Evolutionary conservation across 1,140 invertebrate genomes (phyloP), one percentile per base, ranked within the genome.

Genomic region (Centruroides sculpturatus): DNA sequence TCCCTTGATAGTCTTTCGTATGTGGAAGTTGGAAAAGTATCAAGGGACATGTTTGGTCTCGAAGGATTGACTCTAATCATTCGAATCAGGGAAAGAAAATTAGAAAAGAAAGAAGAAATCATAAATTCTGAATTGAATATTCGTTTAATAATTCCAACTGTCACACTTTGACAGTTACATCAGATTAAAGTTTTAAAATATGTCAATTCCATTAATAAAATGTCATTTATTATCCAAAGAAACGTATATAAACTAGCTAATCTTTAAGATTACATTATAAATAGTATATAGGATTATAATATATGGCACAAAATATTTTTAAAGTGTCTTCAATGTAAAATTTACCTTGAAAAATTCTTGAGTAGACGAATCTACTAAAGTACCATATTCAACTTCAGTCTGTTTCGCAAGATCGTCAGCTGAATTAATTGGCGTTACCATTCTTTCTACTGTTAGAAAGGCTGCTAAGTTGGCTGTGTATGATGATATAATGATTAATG

Each of bases 381-480:
- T 92, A 10, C 92, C 92, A 69, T 97, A 97, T 74, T 93, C 86
- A 3, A 99, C 94, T 76, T 96, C 92, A 7, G 87, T 93, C 77
- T 98, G 92, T 53, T 87, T 85, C 5, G 89, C 85, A 12, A 97
- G 77, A 76, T 96, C 92, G 73, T 97, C 91, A 1, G 90, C 85
- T 7, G 89, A 90, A 72, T 95, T 92, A 63, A 98, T 93, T 1
- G 91, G 90, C 6, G 89, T 85, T 0, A 92, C 84, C 85, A 97
- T 94, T 59, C 92, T 78, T 73, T 96, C 92, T n/a, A 96, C 87
- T 0, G 92, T 96, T 51, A 94, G 81, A 76, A 98, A 98, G 11
- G 95, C 94, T 3, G 94, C 93, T 60, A 98, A 79, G 76, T 99
- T 99, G 53, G 95, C 94, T 13, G 95, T 98, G 75, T 99, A 99